Conservation (phyloP, 2,797 vertebrate genomes). For the Orientallactaga sibirica region DNA sequence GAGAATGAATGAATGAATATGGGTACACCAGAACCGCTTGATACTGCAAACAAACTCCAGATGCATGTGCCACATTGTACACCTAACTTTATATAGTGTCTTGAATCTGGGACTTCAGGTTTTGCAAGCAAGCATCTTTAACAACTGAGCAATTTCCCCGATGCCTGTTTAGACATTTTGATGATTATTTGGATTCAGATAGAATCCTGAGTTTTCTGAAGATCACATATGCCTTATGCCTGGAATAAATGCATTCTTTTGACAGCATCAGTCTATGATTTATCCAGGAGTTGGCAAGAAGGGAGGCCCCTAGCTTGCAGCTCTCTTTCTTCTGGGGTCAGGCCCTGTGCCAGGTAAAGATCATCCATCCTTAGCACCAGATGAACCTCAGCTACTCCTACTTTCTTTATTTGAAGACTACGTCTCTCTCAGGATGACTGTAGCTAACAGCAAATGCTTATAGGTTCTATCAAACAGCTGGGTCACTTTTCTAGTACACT, state of each 20-base stretch:
- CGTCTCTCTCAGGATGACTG: accelerated
- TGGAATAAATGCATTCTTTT: neutral
- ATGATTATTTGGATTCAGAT: neutral
- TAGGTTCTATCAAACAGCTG: neutral
- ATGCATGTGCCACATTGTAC: no score
- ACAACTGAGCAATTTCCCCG: neutral
- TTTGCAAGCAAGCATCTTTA: no score
- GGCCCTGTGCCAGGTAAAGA: neutral
- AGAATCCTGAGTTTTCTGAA: neutral
- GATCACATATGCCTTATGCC: neutral
- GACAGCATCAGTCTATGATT: neutral
- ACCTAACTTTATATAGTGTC: no score
- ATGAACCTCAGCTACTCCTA: neutral
- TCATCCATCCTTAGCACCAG: neutral
- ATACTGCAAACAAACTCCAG: no score
- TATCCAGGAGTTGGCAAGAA: neutral
- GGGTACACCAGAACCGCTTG: no score
- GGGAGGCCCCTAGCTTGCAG: neutral
- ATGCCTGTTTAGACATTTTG: no score
- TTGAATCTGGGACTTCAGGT: no score
- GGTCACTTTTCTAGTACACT: neutral
- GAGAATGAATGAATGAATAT: no score
- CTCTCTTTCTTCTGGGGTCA: neutral
- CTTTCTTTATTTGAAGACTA: neutral
- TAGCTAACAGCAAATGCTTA: neutral